A percentile compares a stretch with the other conserved stretches of the same genome.
phyloP scores from a whole-genome alignment of 2,113 vertebrate species.

The Limanda limanda region DNA sequence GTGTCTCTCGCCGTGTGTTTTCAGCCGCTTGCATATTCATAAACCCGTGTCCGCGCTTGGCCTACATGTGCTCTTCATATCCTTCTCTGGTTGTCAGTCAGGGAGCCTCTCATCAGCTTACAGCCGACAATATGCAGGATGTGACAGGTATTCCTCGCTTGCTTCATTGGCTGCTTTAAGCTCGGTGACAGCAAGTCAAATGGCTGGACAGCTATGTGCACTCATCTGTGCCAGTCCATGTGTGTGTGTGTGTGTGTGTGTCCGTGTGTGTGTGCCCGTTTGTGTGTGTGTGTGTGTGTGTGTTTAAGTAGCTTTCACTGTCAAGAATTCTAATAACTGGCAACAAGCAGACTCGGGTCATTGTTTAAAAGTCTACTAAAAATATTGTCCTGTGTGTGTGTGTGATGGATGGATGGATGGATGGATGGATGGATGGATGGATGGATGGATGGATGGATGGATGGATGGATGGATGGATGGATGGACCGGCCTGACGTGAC shows the following conservation, averaged over 20 bases:
- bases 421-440: too few relatives aligned
- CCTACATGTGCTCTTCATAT: constrained; percentile 52
- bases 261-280: constrained; percentile 18
- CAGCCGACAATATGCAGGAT: constrained; percentile 49
- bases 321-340: constrained; percentile 48
- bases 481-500: constrained; percentile 4
- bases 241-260: constrained; percentile 29
- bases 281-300: constrained; percentile 3
- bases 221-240: constrained; percentile 56
- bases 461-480: too few relatives aligned
- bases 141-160: constrained; percentile 69
- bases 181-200: constrained; percentile 70
- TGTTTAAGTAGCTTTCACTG: constrained; percentile 56
- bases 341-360: constrained; percentile 44
- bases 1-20: neutral
- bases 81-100: constrained; percentile 59
- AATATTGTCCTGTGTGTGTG: neutral
- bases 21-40: constrained; percentile 24
- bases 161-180: constrained; percentile 72
- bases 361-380: constrained; percentile 37
- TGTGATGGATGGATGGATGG: too few relatives aligned
- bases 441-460: too few relatives aligned
- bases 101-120: constrained; percentile 39
- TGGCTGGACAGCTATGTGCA: constrained; percentile 61
- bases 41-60: constrained; percentile 20